Evolutionary conservation across 2,113 vertebrate species (phyloP).

Genomic region (Nansenia antarctica): DNA sequence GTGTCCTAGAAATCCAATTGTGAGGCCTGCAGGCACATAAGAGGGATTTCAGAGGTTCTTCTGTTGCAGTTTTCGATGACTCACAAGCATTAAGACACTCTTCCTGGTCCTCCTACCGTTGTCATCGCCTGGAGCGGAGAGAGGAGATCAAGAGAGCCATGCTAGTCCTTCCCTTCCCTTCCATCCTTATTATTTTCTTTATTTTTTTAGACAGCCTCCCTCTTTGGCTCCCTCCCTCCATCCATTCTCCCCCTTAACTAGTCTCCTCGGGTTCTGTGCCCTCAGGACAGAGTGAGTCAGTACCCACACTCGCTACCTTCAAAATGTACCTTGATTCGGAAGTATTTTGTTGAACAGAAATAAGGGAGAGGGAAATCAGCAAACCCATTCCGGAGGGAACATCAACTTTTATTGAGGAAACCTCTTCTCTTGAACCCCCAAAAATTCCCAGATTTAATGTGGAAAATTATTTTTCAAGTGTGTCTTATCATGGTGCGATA

Average conservation of each 20-base stretch:
- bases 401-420: neutral
- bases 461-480: neutral
- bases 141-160: slow-evolving; percentile 48
- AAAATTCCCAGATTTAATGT: neutral
- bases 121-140: slow-evolving; percentile 39
- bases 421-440: neutral
- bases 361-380: too few relatives aligned
- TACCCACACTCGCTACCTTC: slow-evolving; percentile 9
- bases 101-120: slow-evolving; percentile 20
- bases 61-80: slow-evolving; percentile 49
- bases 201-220: slow-evolving; percentile 50
- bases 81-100: slow-evolving; percentile 37
- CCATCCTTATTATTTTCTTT: slow-evolving; percentile 40
- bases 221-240: too few relatives aligned
- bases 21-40: slow-evolving; percentile 24
- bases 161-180: too few relatives aligned
- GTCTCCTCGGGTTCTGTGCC: slow-evolving; percentile 13
- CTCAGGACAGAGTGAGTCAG: slow-evolving; percentile 34
- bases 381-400: too few relatives aligned
- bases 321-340: neutral
- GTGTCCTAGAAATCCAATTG: slow-evolving; percentile 19
- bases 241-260: slow-evolving; percentile 9
- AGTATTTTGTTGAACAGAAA: slow-evolving; percentile 1
- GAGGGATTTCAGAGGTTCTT: slow-evolving; percentile 32
- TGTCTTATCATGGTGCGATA: neutral